Base-by-base conservation (phyloP, 2,113 vertebrate species). In the Onychostoma macrolepis region DNA sequence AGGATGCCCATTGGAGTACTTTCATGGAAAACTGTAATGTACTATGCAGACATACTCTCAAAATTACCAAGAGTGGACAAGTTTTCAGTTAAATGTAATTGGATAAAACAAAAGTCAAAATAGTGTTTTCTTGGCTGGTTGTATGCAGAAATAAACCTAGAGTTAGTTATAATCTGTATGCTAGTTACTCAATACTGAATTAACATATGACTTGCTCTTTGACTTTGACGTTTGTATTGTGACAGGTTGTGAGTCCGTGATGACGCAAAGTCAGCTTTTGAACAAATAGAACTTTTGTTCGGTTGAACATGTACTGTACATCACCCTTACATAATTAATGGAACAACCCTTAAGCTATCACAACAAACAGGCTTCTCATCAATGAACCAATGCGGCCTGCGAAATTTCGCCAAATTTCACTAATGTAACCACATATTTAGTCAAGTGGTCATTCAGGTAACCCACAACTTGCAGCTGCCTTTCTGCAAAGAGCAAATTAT, bases 211-310 rank as follows among this genome's bases (percentile, higher is more conserved):
- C 28, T 33, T 69, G 65, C 65, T 69, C 13, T 8, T 4, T 17
- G 17, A 28, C 65, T 21, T 21, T 53, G 30, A 67, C 15, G 6
- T 67, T 11, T 80, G 4, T n/a, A 3, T 8, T 58, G 30, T 58
- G 50, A 17, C 45, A 24, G 26, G 11, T 53, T 53, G 28, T 53
- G 28, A 9, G 50, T 36, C 30, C 30, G 11, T 56, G 8, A 38
- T 36, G 8, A 74, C 43, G 71, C 38, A 28, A 61, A 5, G 33
- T 78, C 26, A 80, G 50, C 10, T 8, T 80, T 58, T 58, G 11
- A 56, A 80, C 77, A 80, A 36, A 58, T 15, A 63, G 6, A 58
- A n/a, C 12, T n/a, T 36, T 80, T 61, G 53, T 61, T 80, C 30
- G 6, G 10, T 24, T 61, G 17, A 78, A 78, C 28, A 17, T 13